Conservation (phyloP, 1,140 invertebrate genomes). For the Cylas formicarius region DNA sequence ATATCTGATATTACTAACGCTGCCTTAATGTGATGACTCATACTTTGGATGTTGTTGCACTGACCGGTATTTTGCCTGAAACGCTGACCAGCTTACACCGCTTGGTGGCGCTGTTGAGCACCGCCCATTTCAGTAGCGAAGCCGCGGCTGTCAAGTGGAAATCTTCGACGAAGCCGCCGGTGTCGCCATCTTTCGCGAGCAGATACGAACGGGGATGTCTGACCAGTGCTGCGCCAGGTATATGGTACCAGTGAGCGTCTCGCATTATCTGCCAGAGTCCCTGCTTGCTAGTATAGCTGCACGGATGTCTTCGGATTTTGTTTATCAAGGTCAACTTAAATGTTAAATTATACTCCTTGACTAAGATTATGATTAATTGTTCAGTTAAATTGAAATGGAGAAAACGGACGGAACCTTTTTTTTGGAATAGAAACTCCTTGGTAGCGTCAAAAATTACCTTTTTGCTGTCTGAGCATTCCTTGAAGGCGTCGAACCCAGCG, state of each 20-base stretch:
- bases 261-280: slow-evolving; percentile 53
- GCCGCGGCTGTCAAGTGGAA: slow-evolving; percentile 75
- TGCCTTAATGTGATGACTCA: no score
- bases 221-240: slow-evolving; percentile 47
- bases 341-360: neutral
- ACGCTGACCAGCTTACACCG: slow-evolving; percentile 40
- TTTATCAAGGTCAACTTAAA: slow-evolving; percentile 46
- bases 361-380: no score
- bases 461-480: slow-evolving; percentile 33
- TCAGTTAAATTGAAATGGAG: no score
- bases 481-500: slow-evolving; percentile 40
- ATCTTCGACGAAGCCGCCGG: slow-evolving; percentile 39
- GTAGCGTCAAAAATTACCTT: no score
- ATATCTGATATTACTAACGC: no score
- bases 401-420: no score
- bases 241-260: slow-evolving; percentile 52
- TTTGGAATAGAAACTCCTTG: no score
- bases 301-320: slow-evolving; percentile 46
- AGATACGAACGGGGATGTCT: slow-evolving; percentile 50
- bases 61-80: slow-evolving; percentile 44
- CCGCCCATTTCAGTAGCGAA: slow-evolving; percentile 70
- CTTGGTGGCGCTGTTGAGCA: slow-evolving; percentile 46
- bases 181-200: slow-evolving; percentile 26
- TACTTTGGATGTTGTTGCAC: no score
- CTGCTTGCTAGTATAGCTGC: slow-evolving; percentile 53